phyloP scores from a whole-genome alignment of 2,888 invertebrate species.

The Himalopsyche tibetana region DNA sequence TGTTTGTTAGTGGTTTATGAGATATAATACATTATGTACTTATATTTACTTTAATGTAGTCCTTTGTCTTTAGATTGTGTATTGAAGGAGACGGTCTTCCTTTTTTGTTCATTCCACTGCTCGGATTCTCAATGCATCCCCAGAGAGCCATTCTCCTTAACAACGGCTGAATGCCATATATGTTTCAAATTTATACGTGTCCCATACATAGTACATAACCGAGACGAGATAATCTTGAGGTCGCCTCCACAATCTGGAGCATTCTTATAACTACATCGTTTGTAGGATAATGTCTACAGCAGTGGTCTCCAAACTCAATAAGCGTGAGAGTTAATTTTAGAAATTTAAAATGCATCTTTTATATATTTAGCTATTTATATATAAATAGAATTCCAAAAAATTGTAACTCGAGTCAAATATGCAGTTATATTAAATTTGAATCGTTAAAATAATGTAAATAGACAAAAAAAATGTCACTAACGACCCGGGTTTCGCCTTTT shows the following conservation, averaged over 20 bases:
- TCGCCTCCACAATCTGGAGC: constrained; percentile 19
- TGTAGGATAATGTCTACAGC: not conserved
- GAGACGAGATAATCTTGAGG: constrained; percentile 24
- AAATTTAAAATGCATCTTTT: too few relatives aligned
- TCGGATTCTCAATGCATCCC: constrained; percentile 15
- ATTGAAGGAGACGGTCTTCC: not conserved
- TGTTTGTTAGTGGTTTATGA: not conserved
- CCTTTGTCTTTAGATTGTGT: constrained; percentile 14
- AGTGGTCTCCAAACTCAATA: not conserved
- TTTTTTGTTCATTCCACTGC: not conserved
- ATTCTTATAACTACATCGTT: constrained; percentile 2
- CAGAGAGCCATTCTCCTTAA: not conserved
- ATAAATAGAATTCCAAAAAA: too few relatives aligned
- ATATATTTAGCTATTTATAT: too few relatives aligned
- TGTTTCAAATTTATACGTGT: not conserved
- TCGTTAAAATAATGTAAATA: too few relatives aligned
- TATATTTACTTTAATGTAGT: constrained; percentile 11
- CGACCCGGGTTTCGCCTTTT: constrained; percentile 19
- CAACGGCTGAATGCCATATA: constrained; percentile 9
- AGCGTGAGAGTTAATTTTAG: too few relatives aligned
- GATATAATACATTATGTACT: not conserved
- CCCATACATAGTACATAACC: not conserved
- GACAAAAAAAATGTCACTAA: too few relatives aligned
- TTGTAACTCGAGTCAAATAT: too few relatives aligned
- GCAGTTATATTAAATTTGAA: too few relatives aligned